Evolutionary conservation across 1,140 invertebrate genomes (phyloP).

Genomic region (Zaprionus ghesquierei): DNA sequence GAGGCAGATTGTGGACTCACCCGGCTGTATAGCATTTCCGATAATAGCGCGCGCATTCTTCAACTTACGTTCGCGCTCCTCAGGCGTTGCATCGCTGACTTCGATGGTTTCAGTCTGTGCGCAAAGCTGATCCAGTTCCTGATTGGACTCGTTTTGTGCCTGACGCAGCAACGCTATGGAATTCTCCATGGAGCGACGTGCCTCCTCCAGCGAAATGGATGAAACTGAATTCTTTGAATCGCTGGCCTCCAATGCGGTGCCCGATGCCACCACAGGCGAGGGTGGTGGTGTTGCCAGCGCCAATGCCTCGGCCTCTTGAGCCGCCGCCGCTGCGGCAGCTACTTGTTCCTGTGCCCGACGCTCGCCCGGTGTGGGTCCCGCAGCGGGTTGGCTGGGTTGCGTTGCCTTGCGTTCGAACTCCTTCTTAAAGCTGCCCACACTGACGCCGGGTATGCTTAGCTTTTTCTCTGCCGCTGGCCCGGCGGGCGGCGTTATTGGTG

Average conservation of each 20-base stretch:
- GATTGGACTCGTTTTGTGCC: conserved; percentile 82
- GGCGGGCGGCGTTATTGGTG: conserved; percentile 20
- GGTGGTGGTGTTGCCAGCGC: conserved; percentile 22
- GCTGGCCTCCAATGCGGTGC: conserved; percentile 47
- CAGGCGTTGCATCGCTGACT: conserved; percentile 59
- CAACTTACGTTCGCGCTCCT: conserved; percentile 83
- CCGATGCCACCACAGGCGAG: conserved; percentile 23
- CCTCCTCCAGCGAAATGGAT: conserved; percentile 76
- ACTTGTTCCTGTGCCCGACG: conserved; percentile 69
- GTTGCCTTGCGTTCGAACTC: conserved; percentile 91
- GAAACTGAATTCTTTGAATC: conserved; percentile 77
- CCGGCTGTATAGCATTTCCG: conserved; percentile 84
- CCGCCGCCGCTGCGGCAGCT: conserved; percentile 71
- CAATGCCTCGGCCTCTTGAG: conserved; percentile 56
- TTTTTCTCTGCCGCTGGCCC: conserved; percentile 85
- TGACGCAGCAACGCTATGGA: conserved; percentile 82
- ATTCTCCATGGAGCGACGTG: conserved; percentile 82
- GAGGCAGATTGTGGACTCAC: conserved; percentile 50
- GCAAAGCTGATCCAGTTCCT: conserved; percentile 81
- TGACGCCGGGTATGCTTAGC: conserved; percentile 89
- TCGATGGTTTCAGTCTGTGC: conserved; percentile 79
- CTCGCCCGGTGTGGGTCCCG: conserved; percentile 70
- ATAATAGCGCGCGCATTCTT: conserved; percentile 85
- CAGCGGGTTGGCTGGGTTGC: conserved; percentile 83
- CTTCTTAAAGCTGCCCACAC: conserved; percentile 91